phyloP scores from a whole-genome alignment of 2,888 invertebrate species.

The Mimachlamys varia region DNA sequence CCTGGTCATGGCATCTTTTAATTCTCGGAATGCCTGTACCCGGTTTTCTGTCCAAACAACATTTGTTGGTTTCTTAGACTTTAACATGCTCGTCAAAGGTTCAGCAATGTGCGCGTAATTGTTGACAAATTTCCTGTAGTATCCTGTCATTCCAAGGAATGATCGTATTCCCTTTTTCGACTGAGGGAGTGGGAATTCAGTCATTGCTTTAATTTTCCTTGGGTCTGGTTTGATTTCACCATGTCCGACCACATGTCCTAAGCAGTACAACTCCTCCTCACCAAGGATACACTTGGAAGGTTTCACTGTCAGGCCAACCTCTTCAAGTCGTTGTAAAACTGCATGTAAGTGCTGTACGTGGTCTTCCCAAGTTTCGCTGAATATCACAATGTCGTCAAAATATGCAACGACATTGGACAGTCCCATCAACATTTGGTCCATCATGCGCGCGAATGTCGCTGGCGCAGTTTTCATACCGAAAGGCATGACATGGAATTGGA shows the following conservation, averaged over 20 bases:
- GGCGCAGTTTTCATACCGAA: constrained; percentile 37
- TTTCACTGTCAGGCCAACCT: constrained; percentile 40
- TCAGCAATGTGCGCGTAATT: not conserved
- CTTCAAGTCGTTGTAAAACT: constrained; percentile 30
- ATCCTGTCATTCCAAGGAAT: not conserved
- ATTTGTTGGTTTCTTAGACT: constrained; percentile 46
- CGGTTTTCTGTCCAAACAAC: not conserved
- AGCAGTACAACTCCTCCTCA: constrained; percentile 40
- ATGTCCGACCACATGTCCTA: constrained; percentile 45
- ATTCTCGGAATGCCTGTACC: constrained; percentile 48
- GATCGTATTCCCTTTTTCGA: not conserved
- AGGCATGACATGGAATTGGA: not conserved
- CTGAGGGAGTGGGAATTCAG: not conserved
- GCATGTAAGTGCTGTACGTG: constrained; percentile 38
- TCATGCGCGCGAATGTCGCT: constrained; percentile 31
- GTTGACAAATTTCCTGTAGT: not conserved
- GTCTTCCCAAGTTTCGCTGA: constrained; percentile 41
- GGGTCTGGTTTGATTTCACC: not conserved
- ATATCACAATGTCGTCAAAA: constrained; percentile 41
- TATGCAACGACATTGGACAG: constrained; percentile 23
- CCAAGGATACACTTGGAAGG: constrained; percentile 49
- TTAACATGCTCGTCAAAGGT: not conserved
- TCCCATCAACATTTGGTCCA: not conserved
- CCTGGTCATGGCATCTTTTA: constrained; percentile 41
- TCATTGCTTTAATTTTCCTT: constrained; percentile 39